Conservation (phyloP, 2,797 vertebrate species). For the Tapera naevia region DNA sequence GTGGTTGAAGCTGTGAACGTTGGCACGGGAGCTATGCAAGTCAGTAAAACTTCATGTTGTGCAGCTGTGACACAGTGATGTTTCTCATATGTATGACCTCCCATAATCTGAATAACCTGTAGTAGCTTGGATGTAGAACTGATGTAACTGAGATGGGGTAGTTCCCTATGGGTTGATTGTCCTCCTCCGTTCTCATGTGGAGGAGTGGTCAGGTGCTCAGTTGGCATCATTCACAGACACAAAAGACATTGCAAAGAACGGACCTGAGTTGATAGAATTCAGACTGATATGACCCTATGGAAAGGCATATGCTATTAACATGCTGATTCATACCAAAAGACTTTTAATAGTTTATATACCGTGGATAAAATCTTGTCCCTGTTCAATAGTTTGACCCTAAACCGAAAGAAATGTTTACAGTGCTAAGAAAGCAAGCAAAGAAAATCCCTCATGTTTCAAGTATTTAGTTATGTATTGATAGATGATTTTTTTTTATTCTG, state of each 20-base stretch:
- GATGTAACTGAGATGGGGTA: background rate
- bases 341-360: background rate
- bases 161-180: background rate
- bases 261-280: background rate
- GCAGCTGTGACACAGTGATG: background rate
- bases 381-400: background rate
- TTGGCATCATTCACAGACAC: background rate
- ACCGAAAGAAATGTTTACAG: background rate
- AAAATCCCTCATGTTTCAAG: background rate
- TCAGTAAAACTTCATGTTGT: background rate
- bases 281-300: background rate
- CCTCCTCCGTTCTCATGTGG: background rate
- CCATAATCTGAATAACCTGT: background rate
- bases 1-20: background rate
- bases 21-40: background rate
- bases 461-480: background rate
- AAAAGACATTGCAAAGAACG: background rate
- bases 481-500: slow-evolving; percentile 14
- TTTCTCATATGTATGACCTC: background rate
- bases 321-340: background rate
- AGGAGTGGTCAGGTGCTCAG: background rate
- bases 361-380: background rate
- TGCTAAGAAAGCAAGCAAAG: background rate
- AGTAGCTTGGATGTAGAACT: background rate
- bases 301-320: background rate